These are phyloP conservation scores for Drosophila equinoxialis DNA, from an alignment of 1,140 invertebrate species.

Conservation along the genomic window DNA sequence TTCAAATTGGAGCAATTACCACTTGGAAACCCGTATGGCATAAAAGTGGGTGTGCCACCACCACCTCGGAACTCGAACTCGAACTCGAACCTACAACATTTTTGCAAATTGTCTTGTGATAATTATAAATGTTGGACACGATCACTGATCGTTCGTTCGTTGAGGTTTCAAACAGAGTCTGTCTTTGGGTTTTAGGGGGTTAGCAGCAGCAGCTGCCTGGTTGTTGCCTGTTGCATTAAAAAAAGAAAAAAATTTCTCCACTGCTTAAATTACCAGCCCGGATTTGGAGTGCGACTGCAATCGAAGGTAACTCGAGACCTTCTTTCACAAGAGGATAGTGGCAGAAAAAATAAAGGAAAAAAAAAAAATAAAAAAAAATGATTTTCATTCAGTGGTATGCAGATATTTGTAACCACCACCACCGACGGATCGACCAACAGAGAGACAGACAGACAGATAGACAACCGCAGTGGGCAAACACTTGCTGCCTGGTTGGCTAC, in stretches of 20 bases:
- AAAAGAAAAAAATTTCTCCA: constrained; percentile 61
- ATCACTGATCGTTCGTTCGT: constrained; percentile 12
- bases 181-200: not conserved
- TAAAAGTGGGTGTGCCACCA: constrained; percentile 72
- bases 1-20: constrained; percentile 82
- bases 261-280: constrained; percentile 73
- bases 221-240: constrained; percentile 52
- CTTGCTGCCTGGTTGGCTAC: constrained; percentile 78
- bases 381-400: constrained; percentile 81
- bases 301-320: constrained; percentile 69
- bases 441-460: constrained; percentile 2
- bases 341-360: constrained; percentile 14
- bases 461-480: constrained; percentile 74
- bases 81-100: constrained; percentile 39
- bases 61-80: constrained; percentile 11
- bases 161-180: not conserved
- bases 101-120: constrained; percentile 73
- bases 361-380: constrained; percentile 36
- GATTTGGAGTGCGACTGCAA: constrained; percentile 67
- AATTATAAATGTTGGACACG: constrained; percentile 69
- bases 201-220: not conserved
- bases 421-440: not conserved
- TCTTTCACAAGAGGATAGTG: constrained; percentile 71
- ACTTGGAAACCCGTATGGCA: constrained; percentile 73
- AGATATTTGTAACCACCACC: constrained; percentile 75